Percentiles rank a stretch among this genome's conserved stretches.
Evolutionary conservation across 2,797 vertebrate species (phyloP).

Genomic region (Erethizon dorsatum): DNA sequence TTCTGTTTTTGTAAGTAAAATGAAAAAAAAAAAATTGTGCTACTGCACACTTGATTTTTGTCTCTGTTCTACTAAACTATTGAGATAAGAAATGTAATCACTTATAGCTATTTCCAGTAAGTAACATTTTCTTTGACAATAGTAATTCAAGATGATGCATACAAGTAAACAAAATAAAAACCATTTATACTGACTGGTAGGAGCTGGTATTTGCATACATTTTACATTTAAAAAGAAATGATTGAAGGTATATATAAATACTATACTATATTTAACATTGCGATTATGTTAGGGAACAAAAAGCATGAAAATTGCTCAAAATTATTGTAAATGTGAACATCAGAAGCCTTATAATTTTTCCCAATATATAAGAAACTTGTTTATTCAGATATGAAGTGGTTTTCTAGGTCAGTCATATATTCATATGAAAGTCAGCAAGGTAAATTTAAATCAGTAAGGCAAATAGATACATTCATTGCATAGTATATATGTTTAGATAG

Average conservation of each 20-base stretch:
- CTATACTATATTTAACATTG: not conserved
- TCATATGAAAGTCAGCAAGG: not conserved
- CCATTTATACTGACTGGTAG: not conserved
- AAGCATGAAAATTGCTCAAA: not conserved
- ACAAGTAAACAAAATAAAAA: constrained; percentile 17
- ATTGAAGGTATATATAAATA: not conserved
- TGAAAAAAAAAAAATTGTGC: not conserved
- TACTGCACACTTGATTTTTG: not conserved
- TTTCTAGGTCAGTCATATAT: not conserved
- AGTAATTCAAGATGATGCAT: not conserved
- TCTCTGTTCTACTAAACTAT: not conserved
- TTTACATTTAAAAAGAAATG: not conserved
- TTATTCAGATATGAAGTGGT: not conserved
- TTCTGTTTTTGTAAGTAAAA: not conserved
- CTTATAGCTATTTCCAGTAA: not conserved
- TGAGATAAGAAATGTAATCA: constrained; percentile 13
- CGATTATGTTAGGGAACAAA: not conserved
- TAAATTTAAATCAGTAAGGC: not conserved
- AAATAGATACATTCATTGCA: not conserved
- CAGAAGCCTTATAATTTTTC: not conserved
- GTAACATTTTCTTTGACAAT: not conserved
- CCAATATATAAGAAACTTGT: not conserved
- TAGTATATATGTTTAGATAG: not conserved
- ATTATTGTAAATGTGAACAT: not conserved
- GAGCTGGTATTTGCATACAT: not conserved